phyloP scores from a whole-genome alignment of 1,140 invertebrate genomes.

The Hermetia illucens region DNA sequence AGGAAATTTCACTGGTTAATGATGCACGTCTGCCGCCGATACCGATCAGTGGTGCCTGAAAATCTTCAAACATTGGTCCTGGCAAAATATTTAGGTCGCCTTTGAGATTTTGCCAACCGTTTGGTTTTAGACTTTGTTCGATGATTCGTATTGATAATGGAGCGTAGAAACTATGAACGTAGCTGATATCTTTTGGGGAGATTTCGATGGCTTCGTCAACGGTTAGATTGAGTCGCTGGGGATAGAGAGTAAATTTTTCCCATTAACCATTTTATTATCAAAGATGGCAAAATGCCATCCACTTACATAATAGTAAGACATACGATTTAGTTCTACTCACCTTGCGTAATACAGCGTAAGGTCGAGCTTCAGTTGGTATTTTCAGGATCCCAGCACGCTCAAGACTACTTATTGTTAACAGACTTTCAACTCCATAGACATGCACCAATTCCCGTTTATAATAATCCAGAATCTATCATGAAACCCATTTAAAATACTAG shows the following conservation, averaged over 20 bases:
- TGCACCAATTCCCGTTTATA: constrained; percentile 88
- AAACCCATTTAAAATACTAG: too few relatives aligned
- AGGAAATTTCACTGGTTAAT: constrained; percentile 47
- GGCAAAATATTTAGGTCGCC: constrained; percentile 45
- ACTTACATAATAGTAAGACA: too few relatives aligned
- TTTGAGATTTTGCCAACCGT: constrained; percentile 41
- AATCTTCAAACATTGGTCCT: constrained; percentile 42
- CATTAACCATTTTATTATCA: too few relatives aligned
- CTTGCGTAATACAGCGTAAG: constrained; percentile 57
- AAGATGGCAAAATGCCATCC: too few relatives aligned
- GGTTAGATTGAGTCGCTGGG: constrained; percentile 59
- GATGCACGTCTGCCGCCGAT: constrained; percentile 36
- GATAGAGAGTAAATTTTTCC: constrained; percentile 3
- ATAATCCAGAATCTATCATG: constrained; percentile 55
- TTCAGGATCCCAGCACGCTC: constrained; percentile 76
- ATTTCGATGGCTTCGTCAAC: constrained; percentile 78
- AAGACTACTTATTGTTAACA: constrained; percentile 72
- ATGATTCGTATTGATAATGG: constrained; percentile 80
- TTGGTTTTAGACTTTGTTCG: constrained; percentile 66
- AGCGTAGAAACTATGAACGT: constrained; percentile 87
- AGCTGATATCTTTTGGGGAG: constrained; percentile 77
- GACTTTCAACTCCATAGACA: constrained; percentile 79
- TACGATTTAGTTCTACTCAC: too few relatives aligned
- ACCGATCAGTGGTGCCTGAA: constrained; percentile 36
- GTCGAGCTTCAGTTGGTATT: constrained; percentile 49